phyloP scores from a whole-genome alignment of 2,888 invertebrate species.

The Nematopogon swammerdamellus region DNA sequence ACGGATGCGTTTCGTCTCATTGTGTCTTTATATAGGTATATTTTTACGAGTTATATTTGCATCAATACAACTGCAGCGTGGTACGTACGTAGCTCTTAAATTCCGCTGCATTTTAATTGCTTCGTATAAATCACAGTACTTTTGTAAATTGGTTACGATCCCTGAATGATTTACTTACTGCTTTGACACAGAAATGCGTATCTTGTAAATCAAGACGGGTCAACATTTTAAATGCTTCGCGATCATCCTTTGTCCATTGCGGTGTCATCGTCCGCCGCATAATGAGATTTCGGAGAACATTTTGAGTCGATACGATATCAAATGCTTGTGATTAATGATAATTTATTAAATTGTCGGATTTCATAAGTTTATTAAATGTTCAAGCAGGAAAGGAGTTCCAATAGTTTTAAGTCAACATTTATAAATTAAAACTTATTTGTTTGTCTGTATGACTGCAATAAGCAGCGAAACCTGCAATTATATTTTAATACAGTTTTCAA shows the following conservation, averaged over 20 bases:
- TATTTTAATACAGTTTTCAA: too few relatives aligned
- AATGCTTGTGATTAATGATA: not conserved
- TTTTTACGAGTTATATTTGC: constrained; percentile 17
- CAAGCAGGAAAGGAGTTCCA: too few relatives aligned
- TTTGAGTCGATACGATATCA: not conserved
- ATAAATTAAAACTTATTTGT: too few relatives aligned
- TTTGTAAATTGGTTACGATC: constrained; percentile 29
- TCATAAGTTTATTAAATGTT: too few relatives aligned
- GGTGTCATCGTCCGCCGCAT: constrained; percentile 36
- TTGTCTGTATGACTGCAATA: too few relatives aligned
- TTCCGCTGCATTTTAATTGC: constrained; percentile 44
- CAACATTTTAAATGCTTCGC: constrained; percentile 18
- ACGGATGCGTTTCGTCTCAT: constrained; percentile 45
- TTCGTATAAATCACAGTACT: constrained; percentile 46
- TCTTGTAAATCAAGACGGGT: constrained; percentile 35
- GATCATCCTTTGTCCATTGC: constrained; percentile 37
- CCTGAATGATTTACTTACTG: constrained; percentile 44
- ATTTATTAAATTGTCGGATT: not conserved
- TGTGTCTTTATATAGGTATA: constrained; percentile 22
- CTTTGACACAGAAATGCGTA: constrained; percentile 35
- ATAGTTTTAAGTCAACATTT: too few relatives aligned
- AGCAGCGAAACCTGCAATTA: too few relatives aligned
- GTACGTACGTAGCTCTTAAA: constrained; percentile 28
- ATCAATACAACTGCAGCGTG: constrained; percentile 11
- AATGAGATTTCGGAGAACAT: constrained; percentile 34